Base-by-base conservation (phyloP, 2,797 vertebrate species). In the Muraenolepis orangiensis region DNA sequence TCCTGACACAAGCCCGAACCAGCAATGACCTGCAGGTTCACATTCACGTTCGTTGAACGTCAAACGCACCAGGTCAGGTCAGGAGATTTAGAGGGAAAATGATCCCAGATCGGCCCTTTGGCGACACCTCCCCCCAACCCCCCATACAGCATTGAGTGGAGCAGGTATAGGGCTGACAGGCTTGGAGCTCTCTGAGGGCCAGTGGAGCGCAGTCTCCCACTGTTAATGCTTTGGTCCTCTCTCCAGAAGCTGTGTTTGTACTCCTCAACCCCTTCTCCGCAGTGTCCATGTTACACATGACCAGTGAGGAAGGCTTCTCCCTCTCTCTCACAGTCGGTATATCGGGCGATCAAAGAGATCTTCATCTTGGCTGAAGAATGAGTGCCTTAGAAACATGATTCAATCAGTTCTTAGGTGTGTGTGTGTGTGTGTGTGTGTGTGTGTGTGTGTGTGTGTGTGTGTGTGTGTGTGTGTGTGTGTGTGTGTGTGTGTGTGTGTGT, bases 11-110 rank as follows among this genome's bases (percentile, higher is more conserved):
- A 85, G 80, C 81, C 84, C 85, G 77, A 84, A 67, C 80, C 80
- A 85, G 76, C 86, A 74, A 80, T 84, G 84, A 87, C 89, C 82
- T 81, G 86, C n/a, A n/a, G 86, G 85, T 85, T 87, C 86, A 86
- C 84, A 85, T 89, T 89, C 84, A 87, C 86, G 79, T 88, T 89
- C 82, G 84, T 84, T 87, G n/a, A n/a, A n/a, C 85, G 79, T 84
- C 81, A 87, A 89, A 87, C 85, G 83, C 42, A 80, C 86, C 81
- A 88, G 86, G 81, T 86, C 81, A 88, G 86, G 85, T 90, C 85
- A 87, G 82, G 82, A 73, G 80, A 74, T 76, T 79, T 76, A 72
- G 85, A 86, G 76, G 73, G 73, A 78, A 90, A 82, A 88, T 84
- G 86, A 88, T 89, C 88, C 84, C 80, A 82, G 78, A 81, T 66